A percentile compares a stretch with the other conserved stretches of the same genome.
Conservation (phyloP, 1,140 invertebrate species). For the Halesus radiatus region DNA sequence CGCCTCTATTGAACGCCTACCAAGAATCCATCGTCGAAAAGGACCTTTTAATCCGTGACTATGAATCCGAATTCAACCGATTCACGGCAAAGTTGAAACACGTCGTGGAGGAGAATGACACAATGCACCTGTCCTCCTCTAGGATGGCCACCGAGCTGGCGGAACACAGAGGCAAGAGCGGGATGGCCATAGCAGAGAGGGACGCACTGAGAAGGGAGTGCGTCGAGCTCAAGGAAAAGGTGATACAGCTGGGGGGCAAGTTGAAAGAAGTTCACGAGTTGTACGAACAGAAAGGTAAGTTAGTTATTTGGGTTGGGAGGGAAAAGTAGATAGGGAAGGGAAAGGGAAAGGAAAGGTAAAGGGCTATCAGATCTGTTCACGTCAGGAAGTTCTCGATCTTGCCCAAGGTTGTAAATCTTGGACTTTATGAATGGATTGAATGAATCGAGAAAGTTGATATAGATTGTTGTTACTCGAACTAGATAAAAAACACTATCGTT, state of each 20-base stretch:
- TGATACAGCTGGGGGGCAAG: conserved; percentile 39
- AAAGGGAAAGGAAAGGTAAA: no score
- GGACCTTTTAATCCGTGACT: conserved; percentile 74
- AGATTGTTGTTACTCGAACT: no score
- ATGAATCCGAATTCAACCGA: conserved; percentile 73
- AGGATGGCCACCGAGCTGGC: conserved; percentile 41
- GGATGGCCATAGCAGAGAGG: conserved; percentile 47
- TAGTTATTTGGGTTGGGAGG: no score
- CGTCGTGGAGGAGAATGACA: conserved; percentile 75
- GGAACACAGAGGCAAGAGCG: conserved; percentile 25
- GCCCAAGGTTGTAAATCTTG: no score
- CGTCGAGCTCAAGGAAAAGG: conserved; percentile 43
- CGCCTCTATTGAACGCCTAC: conserved; percentile 77
- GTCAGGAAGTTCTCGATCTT: no score
- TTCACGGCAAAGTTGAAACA: conserved; percentile 75
- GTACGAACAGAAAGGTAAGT: conserved; percentile 51
- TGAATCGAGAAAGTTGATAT: no score
- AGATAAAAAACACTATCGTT: no score
- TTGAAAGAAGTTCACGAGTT: conserved; percentile 52
- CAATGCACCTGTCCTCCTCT: conserved; percentile 64
- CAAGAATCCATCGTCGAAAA: conserved; percentile 77
- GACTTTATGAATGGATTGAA: no score
- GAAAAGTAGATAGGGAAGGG: no score
- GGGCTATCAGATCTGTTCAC: no score
- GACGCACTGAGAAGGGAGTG: conserved; percentile 48